Evolutionary conservation across 2,888 invertebrate species (phyloP).

Genomic region (Argyra leucocephala): DNA sequence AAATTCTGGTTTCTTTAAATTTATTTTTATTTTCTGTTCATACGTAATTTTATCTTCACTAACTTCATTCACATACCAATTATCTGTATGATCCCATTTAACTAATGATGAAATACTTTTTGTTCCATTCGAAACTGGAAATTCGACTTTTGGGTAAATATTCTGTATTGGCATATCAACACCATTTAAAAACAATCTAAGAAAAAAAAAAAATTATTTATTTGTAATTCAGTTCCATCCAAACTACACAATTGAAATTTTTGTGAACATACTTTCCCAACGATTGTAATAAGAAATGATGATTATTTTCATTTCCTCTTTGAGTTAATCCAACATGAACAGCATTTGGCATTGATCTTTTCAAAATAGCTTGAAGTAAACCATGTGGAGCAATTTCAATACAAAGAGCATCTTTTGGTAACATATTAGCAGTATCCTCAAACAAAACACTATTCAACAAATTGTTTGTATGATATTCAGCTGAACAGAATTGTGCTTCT

Average conservation of each 20-base stretch:
- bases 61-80: slow-evolving; percentile 60
- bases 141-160: slow-evolving; percentile 62
- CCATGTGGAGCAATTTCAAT: slow-evolving; percentile 61
- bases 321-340: slow-evolving; percentile 52
- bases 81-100: slow-evolving; percentile 72
- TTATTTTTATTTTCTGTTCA: slow-evolving; percentile 55
- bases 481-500: slow-evolving; percentile 54
- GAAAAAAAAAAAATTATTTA: slow-evolving; percentile 17
- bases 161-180: slow-evolving; percentile 60
- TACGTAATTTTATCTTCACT: slow-evolving; percentile 52
- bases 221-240: background rate
- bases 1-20: slow-evolving; percentile 52
- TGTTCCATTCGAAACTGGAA: slow-evolving; percentile 76
- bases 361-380: slow-evolving; percentile 56
- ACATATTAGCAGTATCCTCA: slow-evolving; percentile 52
- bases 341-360: slow-evolving; percentile 47
- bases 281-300: slow-evolving; percentile 35
- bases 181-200: slow-evolving; percentile 65
- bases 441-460: slow-evolving; percentile 51
- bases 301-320: slow-evolving; percentile 45
- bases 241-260: background rate
- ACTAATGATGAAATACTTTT: slow-evolving; percentile 71
- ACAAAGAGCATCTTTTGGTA: slow-evolving; percentile 53
- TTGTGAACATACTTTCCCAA: slow-evolving; percentile 45
- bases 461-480: slow-evolving; percentile 81